These are phyloP conservation scores for Drosophila watanabei DNA, from an alignment of 1,140 invertebrate genomes.

Conservation along the genomic window DNA sequence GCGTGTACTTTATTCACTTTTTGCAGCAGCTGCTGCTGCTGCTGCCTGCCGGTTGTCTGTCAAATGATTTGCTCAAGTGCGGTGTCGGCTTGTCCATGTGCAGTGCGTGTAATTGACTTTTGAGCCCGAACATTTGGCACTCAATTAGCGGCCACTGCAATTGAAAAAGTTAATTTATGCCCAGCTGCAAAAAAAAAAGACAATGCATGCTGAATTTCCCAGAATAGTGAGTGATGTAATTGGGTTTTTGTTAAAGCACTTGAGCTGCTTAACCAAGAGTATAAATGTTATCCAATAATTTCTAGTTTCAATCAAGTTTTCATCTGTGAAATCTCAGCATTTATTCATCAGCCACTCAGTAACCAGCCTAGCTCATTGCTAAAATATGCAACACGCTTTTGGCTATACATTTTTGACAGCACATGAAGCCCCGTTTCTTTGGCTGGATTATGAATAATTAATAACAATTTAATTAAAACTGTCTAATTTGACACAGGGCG, in stretches of 20 bases:
- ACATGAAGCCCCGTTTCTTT: slow-evolving; percentile 27
- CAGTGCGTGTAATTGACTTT: slow-evolving; percentile 62
- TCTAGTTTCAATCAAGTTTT: neutral
- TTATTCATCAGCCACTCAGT: slow-evolving; percentile 11
- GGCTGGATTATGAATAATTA: slow-evolving; percentile 68
- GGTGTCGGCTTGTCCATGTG: slow-evolving; percentile 26
- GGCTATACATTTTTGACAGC: slow-evolving; percentile 64
- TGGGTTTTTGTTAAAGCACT: neutral
- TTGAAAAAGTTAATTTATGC: slow-evolving; percentile 36
- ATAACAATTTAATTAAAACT: slow-evolving; percentile 80
- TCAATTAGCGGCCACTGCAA: slow-evolving; percentile 52
- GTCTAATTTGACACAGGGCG: slow-evolving; percentile 47
- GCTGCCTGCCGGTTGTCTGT: slow-evolving; percentile 45
- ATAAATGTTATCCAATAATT: neutral
- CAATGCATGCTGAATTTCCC: neutral
- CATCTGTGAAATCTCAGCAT: neutral
- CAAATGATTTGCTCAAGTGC: slow-evolving; percentile 64
- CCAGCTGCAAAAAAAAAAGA: neutral
- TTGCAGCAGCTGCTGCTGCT: slow-evolving; percentile 19
- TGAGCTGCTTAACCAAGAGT: neutral
- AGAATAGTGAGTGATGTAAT: slow-evolving; percentile 3
- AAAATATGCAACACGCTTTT: slow-evolving; percentile 67
- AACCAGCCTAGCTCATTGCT: slow-evolving; percentile 2
- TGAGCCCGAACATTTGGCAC: slow-evolving; percentile 58
- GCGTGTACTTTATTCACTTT: slow-evolving; percentile 46